Evolutionary conservation across 2,888 invertebrate genomes (phyloP).

Genomic region (Stenoptilia bipunctidactyla): DNA sequence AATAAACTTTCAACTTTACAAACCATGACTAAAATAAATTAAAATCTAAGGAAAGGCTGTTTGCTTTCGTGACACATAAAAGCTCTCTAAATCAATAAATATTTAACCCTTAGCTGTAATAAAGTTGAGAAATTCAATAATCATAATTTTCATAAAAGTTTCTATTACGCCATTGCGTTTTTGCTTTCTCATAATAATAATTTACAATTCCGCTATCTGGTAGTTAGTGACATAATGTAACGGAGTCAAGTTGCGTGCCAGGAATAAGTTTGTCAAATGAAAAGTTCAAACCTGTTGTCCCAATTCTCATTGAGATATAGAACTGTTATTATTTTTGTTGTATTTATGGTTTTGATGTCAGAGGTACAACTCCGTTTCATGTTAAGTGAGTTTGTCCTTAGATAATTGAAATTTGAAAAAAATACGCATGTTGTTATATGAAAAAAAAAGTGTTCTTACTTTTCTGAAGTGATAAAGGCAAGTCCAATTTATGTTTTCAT

Average conservation of each 20-base stretch:
- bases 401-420: too few relatives aligned
- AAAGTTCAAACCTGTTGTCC: conserved; percentile 54
- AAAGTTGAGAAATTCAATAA: background rate
- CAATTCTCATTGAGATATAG: conserved; percentile 33
- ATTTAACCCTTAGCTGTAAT: too few relatives aligned
- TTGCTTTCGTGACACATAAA: background rate
- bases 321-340: background rate
- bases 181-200: background rate
- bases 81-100: too few relatives aligned
- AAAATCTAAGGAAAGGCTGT: background rate
- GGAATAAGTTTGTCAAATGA: conserved; percentile 47
- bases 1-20: too few relatives aligned
- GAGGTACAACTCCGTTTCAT: too few relatives aligned
- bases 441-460: too few relatives aligned
- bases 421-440: too few relatives aligned
- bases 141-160: conserved; percentile 1
- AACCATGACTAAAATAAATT: background rate
- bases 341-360: too few relatives aligned
- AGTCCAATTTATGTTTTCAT: too few relatives aligned
- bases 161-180: conserved; percentile 1
- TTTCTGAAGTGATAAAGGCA: too few relatives aligned
- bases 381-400: too few relatives aligned
- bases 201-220: background rate
- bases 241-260: conserved; percentile 53
- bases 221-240: conserved; percentile 33